These are phyloP conservation scores for Coboldia fuscipes DNA, from an alignment of 1,140 invertebrate genomes.

Conservation along the genomic window DNA sequence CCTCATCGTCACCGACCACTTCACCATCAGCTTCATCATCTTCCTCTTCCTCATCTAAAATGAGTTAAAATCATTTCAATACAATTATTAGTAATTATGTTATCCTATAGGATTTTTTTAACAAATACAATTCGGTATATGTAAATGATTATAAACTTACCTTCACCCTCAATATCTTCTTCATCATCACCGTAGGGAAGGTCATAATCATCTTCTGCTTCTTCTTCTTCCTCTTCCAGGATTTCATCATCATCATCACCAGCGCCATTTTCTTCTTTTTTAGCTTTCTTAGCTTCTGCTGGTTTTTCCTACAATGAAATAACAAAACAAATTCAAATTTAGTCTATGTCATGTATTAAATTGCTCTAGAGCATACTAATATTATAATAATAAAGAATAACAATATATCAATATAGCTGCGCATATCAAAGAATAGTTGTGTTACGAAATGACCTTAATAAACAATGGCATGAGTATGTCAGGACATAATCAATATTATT, in stretches of 20 bases:
- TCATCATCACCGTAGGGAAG: background rate
- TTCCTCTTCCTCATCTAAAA: too few relatives aligned
- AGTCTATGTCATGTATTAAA: background rate
- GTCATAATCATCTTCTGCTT: background rate
- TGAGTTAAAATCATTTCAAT: too few relatives aligned
- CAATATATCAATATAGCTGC: background rate
- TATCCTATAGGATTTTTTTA: too few relatives aligned
- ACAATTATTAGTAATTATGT: too few relatives aligned
- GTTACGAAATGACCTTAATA: background rate
- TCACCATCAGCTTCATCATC: too few relatives aligned
- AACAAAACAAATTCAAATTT: background rate
- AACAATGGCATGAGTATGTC: background rate
- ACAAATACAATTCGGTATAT: too few relatives aligned
- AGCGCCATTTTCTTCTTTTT: conserved; percentile 2
- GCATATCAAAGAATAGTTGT: background rate
- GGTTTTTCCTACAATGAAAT: background rate
- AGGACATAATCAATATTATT: background rate
- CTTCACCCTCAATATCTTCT: background rate
- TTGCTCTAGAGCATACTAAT: background rate
- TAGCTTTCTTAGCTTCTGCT: conserved; percentile 1
- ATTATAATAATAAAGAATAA: background rate
- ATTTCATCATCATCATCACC: background rate
- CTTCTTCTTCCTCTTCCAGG: background rate
- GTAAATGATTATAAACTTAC: background rate
- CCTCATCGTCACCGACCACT: too few relatives aligned